These are phyloP conservation scores for Carterocephalus palaemon DNA, from an alignment of 2,888 invertebrate genomes.

Conservation along the genomic window DNA sequence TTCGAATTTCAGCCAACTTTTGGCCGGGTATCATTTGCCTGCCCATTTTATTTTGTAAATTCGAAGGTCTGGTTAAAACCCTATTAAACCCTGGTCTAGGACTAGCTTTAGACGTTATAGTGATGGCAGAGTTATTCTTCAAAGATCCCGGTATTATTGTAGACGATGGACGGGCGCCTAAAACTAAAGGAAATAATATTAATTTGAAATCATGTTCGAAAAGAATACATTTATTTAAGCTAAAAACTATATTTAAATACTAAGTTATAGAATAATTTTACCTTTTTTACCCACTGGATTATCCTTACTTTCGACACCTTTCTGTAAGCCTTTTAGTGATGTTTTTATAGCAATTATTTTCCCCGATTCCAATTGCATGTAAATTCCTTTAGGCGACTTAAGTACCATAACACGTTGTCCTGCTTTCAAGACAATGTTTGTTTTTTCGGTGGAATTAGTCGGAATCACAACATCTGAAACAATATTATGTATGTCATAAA, in stretches of 20 bases:
- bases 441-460: constrained; percentile 92
- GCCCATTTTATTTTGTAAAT: constrained; percentile 50
- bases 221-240: constrained; percentile 1
- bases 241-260: background rate
- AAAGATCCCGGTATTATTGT: constrained; percentile 70
- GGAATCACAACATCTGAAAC: constrained; percentile 91
- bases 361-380: constrained; percentile 95
- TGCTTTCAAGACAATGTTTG: constrained; percentile 93
- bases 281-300: constrained; percentile 68
- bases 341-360: constrained; percentile 96
- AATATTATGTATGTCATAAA: constrained; percentile 2
- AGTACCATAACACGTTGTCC: constrained; percentile 96
- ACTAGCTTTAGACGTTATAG: constrained; percentile 75
- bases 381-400: constrained; percentile 96
- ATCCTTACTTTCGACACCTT: constrained; percentile 58
- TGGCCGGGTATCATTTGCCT: constrained; percentile 63
- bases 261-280: constrained; percentile 33
- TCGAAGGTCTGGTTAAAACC: constrained; percentile 56
- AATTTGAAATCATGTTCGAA: background rate
- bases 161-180: constrained; percentile 57
- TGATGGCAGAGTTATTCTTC: constrained; percentile 80
- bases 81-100: constrained; percentile 60
- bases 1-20: constrained; percentile 65
- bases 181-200: constrained; percentile 45
- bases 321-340: constrained; percentile 82